phyloP scores from a whole-genome alignment of 1,140 invertebrate genomes.

The Leptopilina clavipes region DNA sequence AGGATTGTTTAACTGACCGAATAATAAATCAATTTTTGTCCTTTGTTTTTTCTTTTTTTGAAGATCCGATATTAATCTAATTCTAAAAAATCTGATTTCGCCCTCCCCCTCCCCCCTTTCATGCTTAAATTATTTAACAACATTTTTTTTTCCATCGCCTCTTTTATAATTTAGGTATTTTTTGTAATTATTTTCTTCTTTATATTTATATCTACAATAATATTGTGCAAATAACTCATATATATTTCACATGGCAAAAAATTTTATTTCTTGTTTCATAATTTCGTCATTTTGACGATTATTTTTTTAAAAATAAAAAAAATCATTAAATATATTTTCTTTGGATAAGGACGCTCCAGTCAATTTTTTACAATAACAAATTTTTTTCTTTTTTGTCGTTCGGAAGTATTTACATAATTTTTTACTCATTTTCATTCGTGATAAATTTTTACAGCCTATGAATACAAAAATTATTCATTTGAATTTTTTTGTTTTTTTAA shows the following conservation, averaged over 20 bases:
- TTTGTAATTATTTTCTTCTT: constrained; percentile 3
- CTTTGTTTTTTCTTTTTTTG: constrained; percentile 28
- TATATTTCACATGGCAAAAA: background rate
- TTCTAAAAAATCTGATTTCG: constrained; percentile 25
- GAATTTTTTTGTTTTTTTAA: constrained; percentile 11
- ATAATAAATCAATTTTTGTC: constrained; percentile 57
- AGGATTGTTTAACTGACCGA: constrained; percentile 68
- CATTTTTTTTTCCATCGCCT: constrained; percentile 19
- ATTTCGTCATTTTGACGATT: constrained; percentile 17
- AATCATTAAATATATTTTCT: too few species aligned
- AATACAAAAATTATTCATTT: too few species aligned
- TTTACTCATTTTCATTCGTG: too few species aligned
- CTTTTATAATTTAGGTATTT: constrained; percentile 36
- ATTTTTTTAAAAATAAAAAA: too few species aligned
- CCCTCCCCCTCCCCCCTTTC: background rate
- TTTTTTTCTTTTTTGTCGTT: too few species aligned
- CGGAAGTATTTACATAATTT: constrained; percentile 20
- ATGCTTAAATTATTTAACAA: constrained; percentile 36
- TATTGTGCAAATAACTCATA: constrained; percentile 71
- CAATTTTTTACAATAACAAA: constrained; percentile 24
- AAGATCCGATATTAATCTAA: constrained; percentile 40
- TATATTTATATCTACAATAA: constrained; percentile 60
- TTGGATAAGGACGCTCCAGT: background rate
- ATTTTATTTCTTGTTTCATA: background rate
- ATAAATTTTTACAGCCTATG: too few species aligned